Evolutionary conservation across 2,888 invertebrate species (phyloP), one percentile per base, ranked within the genome.

Genomic region (Drosophila siamana): DNA sequence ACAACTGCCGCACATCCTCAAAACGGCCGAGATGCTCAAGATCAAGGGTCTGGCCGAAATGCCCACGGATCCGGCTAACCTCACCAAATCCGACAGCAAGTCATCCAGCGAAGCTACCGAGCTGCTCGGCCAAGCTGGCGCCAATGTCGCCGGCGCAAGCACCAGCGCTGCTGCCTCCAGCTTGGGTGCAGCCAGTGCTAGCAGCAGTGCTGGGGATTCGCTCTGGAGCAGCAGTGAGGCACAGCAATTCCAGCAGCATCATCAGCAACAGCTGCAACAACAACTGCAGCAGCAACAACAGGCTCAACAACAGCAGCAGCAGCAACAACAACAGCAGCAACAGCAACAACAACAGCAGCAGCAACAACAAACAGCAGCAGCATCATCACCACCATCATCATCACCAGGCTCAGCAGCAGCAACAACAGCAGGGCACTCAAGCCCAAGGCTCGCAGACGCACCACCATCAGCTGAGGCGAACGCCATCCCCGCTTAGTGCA

Each of bases 31-130:
- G 91, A 95, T 96, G 91, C 93, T 97, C 52, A 97, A 97, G 93
- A 96, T 97, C 63, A 97, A 97, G 92, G 97, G 97, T 15, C 93
- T 97, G 44, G 97, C 97, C 11, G 97, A 97, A 91, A 97, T 97
- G 94, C 96, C 96, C 7, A 95, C 96, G 78, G 95, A 95, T 63
- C 95, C 95, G 36, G 95, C 96, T 54, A 95, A 95, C 11, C 92
- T 96, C 60, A 95, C 95, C 56, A 95, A 96, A 79, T 94, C 95
- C 41, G 95, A 95, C 74, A 95, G 94, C 78, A 94, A 94, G 61
- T 93, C 93, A 46, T 92, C 93, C 46, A 92, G 93, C 69, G 92
- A 93, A 47, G 92, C 91, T 59, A 90, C 91, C 2, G 92, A 92
- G 77, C 92, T 94, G 67, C 92, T 94, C 60, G 90, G 90, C 1